A percentile compares a stretch with the other conserved stretches of the same genome.
These are phyloP conservation scores for Aphidius colemani DNA, from an alignment of 2,888 invertebrate genomes.

Conservation along the genomic window DNA sequence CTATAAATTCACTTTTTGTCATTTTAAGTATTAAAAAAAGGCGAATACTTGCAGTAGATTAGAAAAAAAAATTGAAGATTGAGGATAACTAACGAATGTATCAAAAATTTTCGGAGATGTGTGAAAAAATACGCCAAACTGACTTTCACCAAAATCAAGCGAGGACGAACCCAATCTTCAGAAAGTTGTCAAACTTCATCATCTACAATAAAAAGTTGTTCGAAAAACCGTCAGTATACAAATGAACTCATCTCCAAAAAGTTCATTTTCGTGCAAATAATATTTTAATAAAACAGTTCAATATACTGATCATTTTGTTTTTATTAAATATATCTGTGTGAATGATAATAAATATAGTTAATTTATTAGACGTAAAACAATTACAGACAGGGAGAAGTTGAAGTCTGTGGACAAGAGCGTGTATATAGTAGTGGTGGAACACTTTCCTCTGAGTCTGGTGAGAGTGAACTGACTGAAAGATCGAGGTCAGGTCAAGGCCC, in stretches of 20 bases:
- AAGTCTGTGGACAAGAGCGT: constrained; percentile 32
- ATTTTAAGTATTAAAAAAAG: background rate
- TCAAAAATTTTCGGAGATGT: background rate
- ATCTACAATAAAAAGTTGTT: no score
- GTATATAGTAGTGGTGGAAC: constrained; percentile 50
- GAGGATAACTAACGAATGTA: constrained; percentile 9
- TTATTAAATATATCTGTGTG: background rate
- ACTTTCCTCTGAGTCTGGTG: constrained; percentile 59
- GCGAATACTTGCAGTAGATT: no score
- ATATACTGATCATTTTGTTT: no score
- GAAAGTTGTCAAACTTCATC: no score
- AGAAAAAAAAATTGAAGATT: background rate
- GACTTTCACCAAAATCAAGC: no score
- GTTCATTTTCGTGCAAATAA: no score
- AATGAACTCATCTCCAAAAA: no score
- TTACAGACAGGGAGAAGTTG: constrained; percentile 14
- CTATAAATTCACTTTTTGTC: no score
- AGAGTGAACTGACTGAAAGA: constrained; percentile 59
- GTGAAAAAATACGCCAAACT: background rate
- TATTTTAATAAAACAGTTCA: no score
- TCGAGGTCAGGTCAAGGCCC: constrained; percentile 62
- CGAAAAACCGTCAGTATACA: no score
- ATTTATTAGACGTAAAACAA: background rate
- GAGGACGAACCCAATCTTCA: no score
- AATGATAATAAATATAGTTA: background rate